Evolutionary conservation across 2,888 invertebrate genomes (phyloP), one percentile per base, ranked within the genome.

Genomic region (Sycophila texana): DNA sequence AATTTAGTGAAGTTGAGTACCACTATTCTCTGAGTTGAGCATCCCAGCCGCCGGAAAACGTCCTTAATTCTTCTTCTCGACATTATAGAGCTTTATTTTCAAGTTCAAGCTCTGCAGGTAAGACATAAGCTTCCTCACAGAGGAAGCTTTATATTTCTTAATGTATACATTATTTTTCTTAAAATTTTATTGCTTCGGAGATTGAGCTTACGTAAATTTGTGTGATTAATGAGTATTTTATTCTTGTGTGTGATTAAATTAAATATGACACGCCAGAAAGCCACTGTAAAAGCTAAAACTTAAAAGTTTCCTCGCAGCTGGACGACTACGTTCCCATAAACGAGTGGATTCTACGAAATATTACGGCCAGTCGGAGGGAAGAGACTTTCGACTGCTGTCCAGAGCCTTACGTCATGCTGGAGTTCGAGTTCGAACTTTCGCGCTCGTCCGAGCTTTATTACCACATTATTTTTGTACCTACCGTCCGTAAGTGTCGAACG

Each of bases 401-500:
- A 0, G 92, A 93, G 82, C 92, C 93, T 0, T 94, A 93, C 86
- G 90, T 92, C 3, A 90, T 91, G 73, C 86, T 93, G 63, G 91
- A 91, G 1, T 92, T 92, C 82, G 90, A 90, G 68, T 87, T 94
- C 26, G 91, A 91, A 1, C 84, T 94, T 16, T 87, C 90, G 72
- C 91, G 94, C 82, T 91, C 92, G 65, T 93, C 94, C 0, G 92
- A 93, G 0, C 92, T 94, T 80, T 94, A 94, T 87, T 92, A 91
- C 71, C 92, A 93, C 2, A 89, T 94, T 18, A 92, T 94, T 61
- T 91, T 94, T 63, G 92, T 93, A n/a, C 94, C 94, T 1, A 93
- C 93, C 1, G 89, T 92, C 81, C 92, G 93, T 92, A 87, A 87
- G 86, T 85, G 39, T 10, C 10, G 1, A 39, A 39, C 39, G 39